Conservation (phyloP, 2,888 invertebrate genomes). For the Heliconius cydno region DNA sequence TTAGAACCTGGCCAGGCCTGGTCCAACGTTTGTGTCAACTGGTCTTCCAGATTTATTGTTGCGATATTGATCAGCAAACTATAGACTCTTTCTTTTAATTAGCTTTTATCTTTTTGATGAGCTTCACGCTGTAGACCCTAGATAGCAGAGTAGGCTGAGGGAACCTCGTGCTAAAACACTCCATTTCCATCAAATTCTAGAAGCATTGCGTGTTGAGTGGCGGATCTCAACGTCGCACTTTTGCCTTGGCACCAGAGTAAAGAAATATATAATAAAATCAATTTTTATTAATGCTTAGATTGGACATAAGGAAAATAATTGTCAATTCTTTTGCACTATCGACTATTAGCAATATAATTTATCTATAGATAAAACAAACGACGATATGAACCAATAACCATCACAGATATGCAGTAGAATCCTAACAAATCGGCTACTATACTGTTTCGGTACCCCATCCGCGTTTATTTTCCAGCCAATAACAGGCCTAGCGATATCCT, state of each 20-base stretch:
- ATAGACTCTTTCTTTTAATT: neutral
- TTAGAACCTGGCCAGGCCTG: conserved; percentile 65
- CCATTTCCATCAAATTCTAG: too few relatives aligned
- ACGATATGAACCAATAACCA: conserved; percentile 37
- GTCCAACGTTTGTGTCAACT: conserved; percentile 73
- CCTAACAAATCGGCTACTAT: conserved; percentile 46
- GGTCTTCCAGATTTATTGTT: conserved; percentile 51
- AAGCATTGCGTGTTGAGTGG: too few relatives aligned
- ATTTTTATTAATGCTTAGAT: too few relatives aligned
- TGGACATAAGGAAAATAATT: neutral
- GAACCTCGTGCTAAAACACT: too few relatives aligned
- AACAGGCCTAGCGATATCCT: conserved; percentile 67
- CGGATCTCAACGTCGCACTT: too few relatives aligned
- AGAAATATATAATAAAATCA: neutral
- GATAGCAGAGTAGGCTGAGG: too few relatives aligned
- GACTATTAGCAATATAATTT: conserved; percentile 5
- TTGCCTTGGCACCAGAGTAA: too few relatives aligned
- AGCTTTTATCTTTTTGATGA: too few relatives aligned
- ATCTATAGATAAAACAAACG: conserved; percentile 37
- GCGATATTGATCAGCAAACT: conserved; percentile 59
- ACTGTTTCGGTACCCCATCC: conserved; percentile 65
- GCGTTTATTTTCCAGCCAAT: conserved; percentile 71
- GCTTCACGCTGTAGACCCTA: too few relatives aligned
- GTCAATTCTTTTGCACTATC: neutral
- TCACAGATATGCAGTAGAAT: conserved; percentile 36